Conservation (phyloP, 1,140 invertebrate species). For the Antheraea mylitta region DNA sequence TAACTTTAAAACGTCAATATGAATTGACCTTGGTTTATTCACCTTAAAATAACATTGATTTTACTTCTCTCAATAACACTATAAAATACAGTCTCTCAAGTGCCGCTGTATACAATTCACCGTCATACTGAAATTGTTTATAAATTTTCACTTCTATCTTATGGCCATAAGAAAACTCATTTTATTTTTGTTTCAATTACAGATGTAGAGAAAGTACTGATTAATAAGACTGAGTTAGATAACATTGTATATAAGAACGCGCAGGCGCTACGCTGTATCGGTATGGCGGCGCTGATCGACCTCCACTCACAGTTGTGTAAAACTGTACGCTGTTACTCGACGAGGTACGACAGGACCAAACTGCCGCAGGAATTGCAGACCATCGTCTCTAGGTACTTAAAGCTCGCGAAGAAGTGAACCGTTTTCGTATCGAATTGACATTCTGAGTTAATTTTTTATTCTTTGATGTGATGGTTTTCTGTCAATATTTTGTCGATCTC, state of each 20-base stretch:
- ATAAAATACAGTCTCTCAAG: too few relatives aligned
- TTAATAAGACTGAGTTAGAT: conserved; percentile 81
- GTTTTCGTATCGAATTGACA: background rate
- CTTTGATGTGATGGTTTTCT: background rate
- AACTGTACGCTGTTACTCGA: conserved; percentile 77
- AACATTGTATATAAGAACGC: conserved; percentile 79
- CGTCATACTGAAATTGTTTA: too few relatives aligned
- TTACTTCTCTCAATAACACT: too few relatives aligned
- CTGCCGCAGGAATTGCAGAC: conserved; percentile 80
- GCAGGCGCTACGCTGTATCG: conserved; percentile 75
- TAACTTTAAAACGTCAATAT: too few relatives aligned
- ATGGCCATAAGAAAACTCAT: too few relatives aligned
- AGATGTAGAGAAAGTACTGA: conserved; percentile 76
- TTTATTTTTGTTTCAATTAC: conserved; percentile 29
- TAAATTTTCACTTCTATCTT: too few relatives aligned
- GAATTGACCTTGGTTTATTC: too few relatives aligned
- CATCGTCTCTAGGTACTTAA: conserved; percentile 59
- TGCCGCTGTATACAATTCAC: too few relatives aligned
- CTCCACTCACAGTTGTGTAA: conserved; percentile 81
- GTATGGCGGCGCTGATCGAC: conserved; percentile 81
- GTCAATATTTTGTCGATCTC: background rate
- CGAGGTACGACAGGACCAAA: conserved; percentile 77
- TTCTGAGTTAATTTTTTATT: background rate
- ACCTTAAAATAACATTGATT: too few relatives aligned
- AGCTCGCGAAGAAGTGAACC: conserved; percentile 31